A percentile compares a stretch with the other conserved stretches of the same genome.
Conservation (phyloP, 2,113 vertebrate genomes). For the Hiodon tergisus region DNA sequence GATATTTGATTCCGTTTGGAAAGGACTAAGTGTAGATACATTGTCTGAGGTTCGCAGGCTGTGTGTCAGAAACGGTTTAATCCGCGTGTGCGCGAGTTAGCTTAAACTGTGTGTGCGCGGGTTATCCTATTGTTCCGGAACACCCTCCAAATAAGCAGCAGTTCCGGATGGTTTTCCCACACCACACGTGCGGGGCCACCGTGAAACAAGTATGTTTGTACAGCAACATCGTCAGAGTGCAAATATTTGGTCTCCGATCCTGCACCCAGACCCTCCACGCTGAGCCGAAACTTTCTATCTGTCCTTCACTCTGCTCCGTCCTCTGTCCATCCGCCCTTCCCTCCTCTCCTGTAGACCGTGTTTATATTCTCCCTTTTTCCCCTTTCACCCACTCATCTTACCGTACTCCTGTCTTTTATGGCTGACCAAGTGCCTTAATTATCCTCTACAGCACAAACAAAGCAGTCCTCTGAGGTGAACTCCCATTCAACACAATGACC, state of each 20-base stretch:
- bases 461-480: conserved; percentile 60
- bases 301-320: conserved; percentile 6
- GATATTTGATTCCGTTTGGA: no score
- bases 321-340: conserved; percentile 2
- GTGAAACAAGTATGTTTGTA: conserved; percentile 18
- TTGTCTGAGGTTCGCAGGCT: no score
- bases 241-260: conserved; percentile 26
- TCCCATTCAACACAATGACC: conserved; percentile 61
- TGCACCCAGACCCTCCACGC: conserved; percentile 20
- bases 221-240: conserved; percentile 21
- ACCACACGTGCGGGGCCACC: conserved; percentile 22
- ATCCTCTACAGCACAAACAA: conserved; percentile 63
- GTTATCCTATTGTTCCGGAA: conserved; percentile 2
- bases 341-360: neutral
- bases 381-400: conserved; percentile 4
- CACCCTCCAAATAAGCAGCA: neutral
- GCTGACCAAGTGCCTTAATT: conserved; percentile 66
- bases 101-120: neutral
- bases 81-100: no score
- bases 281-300: neutral
- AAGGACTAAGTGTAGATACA: no score
- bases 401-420: conserved; percentile 26
- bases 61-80: no score
- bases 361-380: neutral
- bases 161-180: conserved; percentile 6